Evolutionary conservation across 2,888 invertebrate genomes (phyloP).

Genomic region (Oligia strigilis): DNA sequence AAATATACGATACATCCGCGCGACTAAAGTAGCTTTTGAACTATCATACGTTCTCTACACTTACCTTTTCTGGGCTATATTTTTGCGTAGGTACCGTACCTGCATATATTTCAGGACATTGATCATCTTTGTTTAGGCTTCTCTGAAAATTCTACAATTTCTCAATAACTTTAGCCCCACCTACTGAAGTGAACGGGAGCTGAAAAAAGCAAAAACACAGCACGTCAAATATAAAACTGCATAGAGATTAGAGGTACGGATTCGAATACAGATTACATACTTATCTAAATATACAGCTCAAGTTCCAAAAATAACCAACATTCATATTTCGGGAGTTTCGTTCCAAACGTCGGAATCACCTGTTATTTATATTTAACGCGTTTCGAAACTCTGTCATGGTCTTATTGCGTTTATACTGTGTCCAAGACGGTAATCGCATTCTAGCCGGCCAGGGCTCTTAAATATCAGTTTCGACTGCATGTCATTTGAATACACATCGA

Average conservation of each 20-base stretch:
- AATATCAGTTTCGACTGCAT: constrained; percentile 18
- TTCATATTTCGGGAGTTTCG: constrained; percentile 56
- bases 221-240: neutral
- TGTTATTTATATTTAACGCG: constrained; percentile 64
- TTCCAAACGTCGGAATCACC: constrained; percentile 61
- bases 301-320: constrained; percentile 43
- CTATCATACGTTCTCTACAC: neutral
- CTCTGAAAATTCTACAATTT: neutral
- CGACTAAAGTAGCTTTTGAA: neutral
- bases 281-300: constrained; percentile 54
- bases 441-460: constrained; percentile 37
- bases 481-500: neutral
- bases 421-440: constrained; percentile 54
- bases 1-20: neutral
- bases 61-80: neutral
- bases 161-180: neutral
- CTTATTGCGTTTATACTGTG: constrained; percentile 51
- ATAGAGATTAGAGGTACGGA: constrained; percentile 13
- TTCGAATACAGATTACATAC: constrained; percentile 45
- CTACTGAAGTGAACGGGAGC: neutral
- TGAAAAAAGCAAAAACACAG: neutral
- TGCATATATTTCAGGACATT: neutral
- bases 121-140: neutral
- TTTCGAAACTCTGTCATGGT: constrained; percentile 65
- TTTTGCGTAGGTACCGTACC: neutral